phyloP scores from a whole-genome alignment of 2,113 vertebrate species.

The Nansenia antarctica region DNA sequence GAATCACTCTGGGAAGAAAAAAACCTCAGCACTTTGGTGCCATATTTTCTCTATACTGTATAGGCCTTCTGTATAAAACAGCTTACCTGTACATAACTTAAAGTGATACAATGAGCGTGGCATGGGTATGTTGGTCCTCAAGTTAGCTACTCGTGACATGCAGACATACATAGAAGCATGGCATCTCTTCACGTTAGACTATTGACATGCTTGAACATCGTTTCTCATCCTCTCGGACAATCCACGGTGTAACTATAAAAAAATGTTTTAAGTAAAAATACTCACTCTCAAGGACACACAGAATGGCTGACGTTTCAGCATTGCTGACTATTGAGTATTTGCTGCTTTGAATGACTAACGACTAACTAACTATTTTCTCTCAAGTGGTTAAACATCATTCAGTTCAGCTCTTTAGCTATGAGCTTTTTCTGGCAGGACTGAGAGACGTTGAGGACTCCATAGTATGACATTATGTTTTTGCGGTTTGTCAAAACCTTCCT shows the following conservation, averaged over 20 bases:
- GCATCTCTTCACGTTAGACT: too few species aligned
- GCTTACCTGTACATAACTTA: too few species aligned
- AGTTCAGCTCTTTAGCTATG: neutral
- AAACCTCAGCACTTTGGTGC: neutral
- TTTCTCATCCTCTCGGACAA: neutral
- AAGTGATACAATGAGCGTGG: too few species aligned
- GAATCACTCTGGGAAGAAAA: neutral
- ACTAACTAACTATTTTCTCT: slow-evolving; percentile 44
- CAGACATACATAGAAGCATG: too few species aligned
- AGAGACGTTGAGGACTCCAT: slow-evolving; percentile 29
- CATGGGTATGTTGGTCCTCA: too few species aligned
- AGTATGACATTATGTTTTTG: slow-evolving; percentile 65
- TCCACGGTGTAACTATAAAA: too few species aligned
- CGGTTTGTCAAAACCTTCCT: slow-evolving; percentile 60
- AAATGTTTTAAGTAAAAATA: too few species aligned
- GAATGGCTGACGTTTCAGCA: slow-evolving; percentile 13
- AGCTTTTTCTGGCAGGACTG: slow-evolving; percentile 3
- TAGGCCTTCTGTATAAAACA: too few species aligned
- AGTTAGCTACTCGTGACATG: too few species aligned
- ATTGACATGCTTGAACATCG: too few species aligned
- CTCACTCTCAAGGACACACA: too few species aligned
- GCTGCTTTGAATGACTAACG: slow-evolving; percentile 45
- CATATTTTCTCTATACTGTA: too few species aligned
- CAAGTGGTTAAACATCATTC: slow-evolving; percentile 9
- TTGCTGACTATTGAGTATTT: slow-evolving; percentile 15